Evolutionary conservation across 2,888 invertebrate genomes (phyloP).

Genomic region (Rhingia rostrata): DNA sequence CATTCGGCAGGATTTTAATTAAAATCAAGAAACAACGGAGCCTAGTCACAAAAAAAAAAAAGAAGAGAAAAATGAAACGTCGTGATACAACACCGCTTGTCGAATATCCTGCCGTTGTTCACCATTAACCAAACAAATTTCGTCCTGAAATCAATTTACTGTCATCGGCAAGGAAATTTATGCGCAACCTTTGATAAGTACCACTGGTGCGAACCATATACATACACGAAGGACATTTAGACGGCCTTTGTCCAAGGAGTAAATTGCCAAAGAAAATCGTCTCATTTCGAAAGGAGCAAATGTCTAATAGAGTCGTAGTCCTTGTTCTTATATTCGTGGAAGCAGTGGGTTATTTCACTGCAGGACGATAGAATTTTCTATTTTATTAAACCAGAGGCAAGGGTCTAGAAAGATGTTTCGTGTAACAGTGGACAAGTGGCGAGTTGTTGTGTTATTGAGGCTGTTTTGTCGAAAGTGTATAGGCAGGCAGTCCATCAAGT

Average conservation of each 20-base stretch:
- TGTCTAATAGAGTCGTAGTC: slow-evolving; percentile 40
- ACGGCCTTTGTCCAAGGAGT: slow-evolving; percentile 31
- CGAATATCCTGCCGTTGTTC: slow-evolving; percentile 16
- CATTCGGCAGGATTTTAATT: slow-evolving; percentile 66
- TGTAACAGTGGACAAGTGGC: slow-evolving; percentile 50
- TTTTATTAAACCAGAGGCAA: slow-evolving; percentile 59
- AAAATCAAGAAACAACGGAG: slow-evolving; percentile 55
- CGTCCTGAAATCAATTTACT: slow-evolving; percentile 36
- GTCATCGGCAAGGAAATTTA: slow-evolving; percentile 51
- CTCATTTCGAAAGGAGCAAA: slow-evolving; percentile 48
- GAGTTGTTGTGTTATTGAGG: slow-evolving; percentile 46
- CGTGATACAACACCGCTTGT: slow-evolving; percentile 30
- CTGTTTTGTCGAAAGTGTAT: slow-evolving; percentile 44
- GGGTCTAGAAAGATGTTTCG: slow-evolving; percentile 54
- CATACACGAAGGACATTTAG: slow-evolving; percentile 51
- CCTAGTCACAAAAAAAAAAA: background rate
- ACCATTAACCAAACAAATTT: slow-evolving; percentile 11
- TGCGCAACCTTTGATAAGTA: slow-evolving; percentile 62
- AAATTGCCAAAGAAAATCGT: slow-evolving; percentile 44
- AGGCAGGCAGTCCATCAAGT: slow-evolving; percentile 43
- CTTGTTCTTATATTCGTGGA: background rate
- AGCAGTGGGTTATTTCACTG: background rate
- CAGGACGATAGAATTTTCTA: slow-evolving; percentile 60
- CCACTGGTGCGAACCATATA: slow-evolving; percentile 48
- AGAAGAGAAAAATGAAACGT: background rate